Evolutionary conservation across 1,140 invertebrate species (phyloP).

Genomic region (Camponotus floridanus): DNA sequence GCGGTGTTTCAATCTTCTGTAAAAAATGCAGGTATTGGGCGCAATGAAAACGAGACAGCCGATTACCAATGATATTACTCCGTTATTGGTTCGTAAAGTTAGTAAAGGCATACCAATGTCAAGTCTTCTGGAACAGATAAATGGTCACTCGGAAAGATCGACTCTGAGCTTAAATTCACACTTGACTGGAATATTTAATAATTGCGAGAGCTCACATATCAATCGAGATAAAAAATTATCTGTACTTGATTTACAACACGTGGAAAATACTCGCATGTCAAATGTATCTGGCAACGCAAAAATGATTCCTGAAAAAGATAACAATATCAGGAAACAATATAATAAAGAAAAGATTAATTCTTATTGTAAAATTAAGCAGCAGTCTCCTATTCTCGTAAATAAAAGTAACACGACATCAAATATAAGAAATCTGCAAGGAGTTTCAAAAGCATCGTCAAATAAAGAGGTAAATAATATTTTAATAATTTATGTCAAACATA

Average conservation of each 20-base stretch:
- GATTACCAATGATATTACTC: slow-evolving; percentile 68
- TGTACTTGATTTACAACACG: background rate
- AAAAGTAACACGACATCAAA: background rate
- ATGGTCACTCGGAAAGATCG: slow-evolving; percentile 29
- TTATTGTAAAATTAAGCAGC: background rate
- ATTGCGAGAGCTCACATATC: background rate
- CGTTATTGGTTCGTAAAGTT: slow-evolving; percentile 79
- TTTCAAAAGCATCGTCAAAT: background rate
- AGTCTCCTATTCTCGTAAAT: background rate
- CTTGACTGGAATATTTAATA: background rate
- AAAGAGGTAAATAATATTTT: background rate
- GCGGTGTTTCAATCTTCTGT: background rate
- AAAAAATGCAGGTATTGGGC: slow-evolving; percentile 81
- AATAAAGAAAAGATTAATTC: background rate
- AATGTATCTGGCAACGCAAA: background rate
- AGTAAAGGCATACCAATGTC: slow-evolving; percentile 78
- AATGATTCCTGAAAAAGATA: slow-evolving; percentile 26
- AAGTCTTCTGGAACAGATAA: slow-evolving; percentile 72
- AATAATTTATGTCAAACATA: background rate
- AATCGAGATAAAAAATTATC: slow-evolving; percentile 6
- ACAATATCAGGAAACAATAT: background rate
- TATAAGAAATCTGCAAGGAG: background rate
- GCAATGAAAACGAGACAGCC: slow-evolving; percentile 86
- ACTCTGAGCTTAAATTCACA: background rate
- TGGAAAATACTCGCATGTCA: background rate